These are phyloP conservation scores for Montipora capitata DNA, from an alignment of 92 coral and sea anemone genomes.

Conservation along the genomic window DNA sequence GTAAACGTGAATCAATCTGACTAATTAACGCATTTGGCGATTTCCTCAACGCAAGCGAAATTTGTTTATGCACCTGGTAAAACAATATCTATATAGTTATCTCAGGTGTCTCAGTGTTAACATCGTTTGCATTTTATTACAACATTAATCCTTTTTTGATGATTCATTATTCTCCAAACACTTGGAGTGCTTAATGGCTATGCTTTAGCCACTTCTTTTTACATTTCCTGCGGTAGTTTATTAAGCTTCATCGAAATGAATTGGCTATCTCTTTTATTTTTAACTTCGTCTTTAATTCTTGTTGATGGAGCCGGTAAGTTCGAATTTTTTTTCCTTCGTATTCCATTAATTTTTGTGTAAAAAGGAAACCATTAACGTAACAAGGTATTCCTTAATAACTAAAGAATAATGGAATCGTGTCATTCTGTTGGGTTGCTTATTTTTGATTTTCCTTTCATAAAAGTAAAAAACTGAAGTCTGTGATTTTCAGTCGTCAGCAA, in stretches of 20 bases:
- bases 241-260: not conserved
- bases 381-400: not conserved
- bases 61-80: constrained; percentile 26
- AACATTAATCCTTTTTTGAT: not conserved
- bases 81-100: constrained; percentile 9
- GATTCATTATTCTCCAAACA: not conserved
- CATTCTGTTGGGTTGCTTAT: no score
- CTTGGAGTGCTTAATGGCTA: constrained; percentile 12
- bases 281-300: not conserved
- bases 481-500: no score
- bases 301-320: constrained; percentile 28
- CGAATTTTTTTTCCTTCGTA: no score
- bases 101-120: constrained; percentile 11
- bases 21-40: not conserved
- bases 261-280: constrained; percentile 4
- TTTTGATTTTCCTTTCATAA: no score
- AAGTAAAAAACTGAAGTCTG: no score
- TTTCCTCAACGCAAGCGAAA: constrained; percentile 1
- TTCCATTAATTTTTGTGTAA: no score
- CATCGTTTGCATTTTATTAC: constrained; percentile 11
- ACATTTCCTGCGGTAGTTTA: not conserved
- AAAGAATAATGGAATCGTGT: no score
- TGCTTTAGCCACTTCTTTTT: constrained; percentile 26
- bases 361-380: no score
- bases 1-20: not conserved